Percentiles rank a stretch among this genome's conserved stretches.
Conservation (phyloP, 2,113 vertebrate species). For the Lepus europaeus region DNA sequence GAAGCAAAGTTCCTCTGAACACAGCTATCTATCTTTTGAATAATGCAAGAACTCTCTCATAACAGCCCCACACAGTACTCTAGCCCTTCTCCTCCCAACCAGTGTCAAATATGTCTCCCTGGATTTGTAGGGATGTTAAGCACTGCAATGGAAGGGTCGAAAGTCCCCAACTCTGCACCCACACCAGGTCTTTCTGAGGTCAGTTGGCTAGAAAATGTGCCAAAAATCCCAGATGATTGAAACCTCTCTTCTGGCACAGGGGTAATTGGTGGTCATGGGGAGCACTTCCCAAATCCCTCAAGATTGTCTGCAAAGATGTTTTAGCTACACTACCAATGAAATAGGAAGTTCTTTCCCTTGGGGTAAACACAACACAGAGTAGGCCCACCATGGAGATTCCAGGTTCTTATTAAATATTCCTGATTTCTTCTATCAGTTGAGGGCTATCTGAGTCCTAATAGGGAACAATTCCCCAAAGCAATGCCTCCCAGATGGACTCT, state of each 20-base stretch:
- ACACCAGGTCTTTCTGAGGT: constrained; percentile 90
- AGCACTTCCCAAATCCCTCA: constrained; percentile 93
- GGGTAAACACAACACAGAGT: constrained; percentile 91
- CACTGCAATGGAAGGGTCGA: constrained; percentile 92
- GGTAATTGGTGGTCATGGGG: constrained; percentile 92
- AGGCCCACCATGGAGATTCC: constrained; percentile 90
- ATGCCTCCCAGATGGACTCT: constrained; percentile 82
- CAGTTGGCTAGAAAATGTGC: constrained; percentile 94
- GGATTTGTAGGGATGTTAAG: constrained; percentile 94
- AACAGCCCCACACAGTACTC: constrained; percentile 76
- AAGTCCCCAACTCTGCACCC: constrained; percentile 87
- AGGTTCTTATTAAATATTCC: constrained; percentile 86
- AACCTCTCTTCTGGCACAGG: constrained; percentile 92
- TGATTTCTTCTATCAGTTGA: constrained; percentile 94
- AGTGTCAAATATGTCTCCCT: constrained; percentile 93
- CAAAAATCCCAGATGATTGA: constrained; percentile 92
- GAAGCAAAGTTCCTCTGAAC: constrained; percentile 92
- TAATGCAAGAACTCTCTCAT: constrained; percentile 88
- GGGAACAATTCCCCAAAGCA: constrained; percentile 90
- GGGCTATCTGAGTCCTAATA: constrained; percentile 92
- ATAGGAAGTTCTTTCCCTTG: constrained; percentile 91
- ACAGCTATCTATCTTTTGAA: constrained; percentile 90
- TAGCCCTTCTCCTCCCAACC: constrained; percentile 77
- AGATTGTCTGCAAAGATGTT: constrained; percentile 92
- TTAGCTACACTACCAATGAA: constrained; percentile 93